Evolutionary conservation across 92 coral and sea anemone species (phyloP), one percentile per base, ranked within the genome.

Genomic region (Siderastrea radians): DNA sequence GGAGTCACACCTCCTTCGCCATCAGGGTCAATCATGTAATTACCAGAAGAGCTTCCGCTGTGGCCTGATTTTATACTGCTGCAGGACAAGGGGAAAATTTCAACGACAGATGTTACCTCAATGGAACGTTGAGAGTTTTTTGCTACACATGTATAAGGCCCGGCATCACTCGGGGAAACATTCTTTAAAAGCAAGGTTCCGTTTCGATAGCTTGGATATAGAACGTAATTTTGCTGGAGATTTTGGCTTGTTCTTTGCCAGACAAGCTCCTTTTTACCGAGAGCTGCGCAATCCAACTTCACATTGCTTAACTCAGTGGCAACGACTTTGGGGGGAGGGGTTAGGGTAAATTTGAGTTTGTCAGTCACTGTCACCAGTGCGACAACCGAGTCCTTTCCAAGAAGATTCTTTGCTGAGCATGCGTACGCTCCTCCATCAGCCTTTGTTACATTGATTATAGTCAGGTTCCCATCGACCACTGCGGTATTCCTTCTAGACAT

Each of bases 161-260:
- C 57, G 0, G 57, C 57, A 52, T 52, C 57, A 52, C 57, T 52
- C 0, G 5, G 5, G 1, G 57, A 48, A 43, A 71, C 74, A 1
- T 79, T 87, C 47, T 9, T 7, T 6, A 87, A 43, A 38, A 49
- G 9, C 52, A 87, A 76, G 7, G 86, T 87, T 15, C 86, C 90
- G n/a, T 87, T 87, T 7, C 86, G 58, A 53, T 7, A 74, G 17
- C 7, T 50, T n/a, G 4, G 70, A 3, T 17, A n/a, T 1, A 45
- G 7, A 3, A 46, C 11, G 60, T 86, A 65, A 26, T 51, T 13
- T 8, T 9, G 14, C 0, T 50, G 62, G n/a, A 49, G 78, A 3
- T 4, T 3, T 47, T 67, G 9, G 1, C 38, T 54, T 1, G 0
- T 1, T 11, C 45, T 48, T 73, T 75, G 15, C 86, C 90, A 79